phyloP scores from a whole-genome alignment of 2,888 invertebrate genomes.

The Epistrophella euchroma region DNA sequence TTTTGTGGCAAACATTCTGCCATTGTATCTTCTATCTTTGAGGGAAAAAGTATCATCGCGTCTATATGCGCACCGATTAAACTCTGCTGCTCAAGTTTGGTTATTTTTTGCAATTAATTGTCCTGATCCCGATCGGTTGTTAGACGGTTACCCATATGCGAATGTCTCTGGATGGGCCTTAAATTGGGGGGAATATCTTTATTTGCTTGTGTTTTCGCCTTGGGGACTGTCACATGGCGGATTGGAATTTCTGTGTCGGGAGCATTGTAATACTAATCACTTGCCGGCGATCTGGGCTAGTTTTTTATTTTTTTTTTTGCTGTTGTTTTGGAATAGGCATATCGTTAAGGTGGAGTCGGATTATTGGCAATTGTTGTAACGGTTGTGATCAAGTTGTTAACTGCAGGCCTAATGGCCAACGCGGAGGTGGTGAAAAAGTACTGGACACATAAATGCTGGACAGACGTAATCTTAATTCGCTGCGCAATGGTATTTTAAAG shows the following conservation, averaged over 20 bases:
- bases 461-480: constrained; percentile 60
- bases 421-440: constrained; percentile 69
- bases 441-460: constrained; percentile 16
- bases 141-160: background rate
- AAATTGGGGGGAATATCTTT: constrained; percentile 68
- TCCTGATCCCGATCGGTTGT: constrained; percentile 32
- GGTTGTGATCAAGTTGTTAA: constrained; percentile 74
- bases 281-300: constrained; percentile 60
- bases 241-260: constrained; percentile 55
- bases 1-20: constrained; percentile 62
- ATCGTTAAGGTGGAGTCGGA: constrained; percentile 39
- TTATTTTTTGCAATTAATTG: constrained; percentile 72
- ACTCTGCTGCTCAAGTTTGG: constrained; percentile 63
- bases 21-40: constrained; percentile 39
- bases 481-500: constrained; percentile 60
- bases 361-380: constrained; percentile 69
- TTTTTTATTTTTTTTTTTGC: background rate
- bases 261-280: constrained; percentile 70
- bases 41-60: constrained; percentile 24
- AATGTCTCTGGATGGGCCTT: constrained; percentile 5
- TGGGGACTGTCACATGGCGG: constrained; percentile 34
- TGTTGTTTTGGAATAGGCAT: background rate
- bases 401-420: constrained; percentile 52
- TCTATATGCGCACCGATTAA: constrained; percentile 44
- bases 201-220: constrained; percentile 44